A percentile compares a stretch with the other conserved stretches of the same genome.
Conservation (phyloP, 2,888 invertebrate species). For the Alentia gelatinosa region DNA sequence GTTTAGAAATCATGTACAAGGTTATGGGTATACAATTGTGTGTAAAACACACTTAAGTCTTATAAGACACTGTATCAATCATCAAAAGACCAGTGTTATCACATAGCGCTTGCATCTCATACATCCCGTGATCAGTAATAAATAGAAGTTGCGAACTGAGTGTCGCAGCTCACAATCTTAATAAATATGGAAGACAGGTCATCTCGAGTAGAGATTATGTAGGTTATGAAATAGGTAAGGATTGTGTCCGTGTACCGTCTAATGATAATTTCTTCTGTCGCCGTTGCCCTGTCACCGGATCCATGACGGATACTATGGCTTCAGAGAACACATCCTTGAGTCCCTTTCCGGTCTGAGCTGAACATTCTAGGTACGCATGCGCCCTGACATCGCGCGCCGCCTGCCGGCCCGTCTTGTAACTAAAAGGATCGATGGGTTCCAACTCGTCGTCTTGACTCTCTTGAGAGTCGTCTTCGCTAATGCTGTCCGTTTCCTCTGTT, state of each 20-base stretch:
- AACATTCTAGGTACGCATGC: slow-evolving; percentile 13
- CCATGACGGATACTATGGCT: neutral
- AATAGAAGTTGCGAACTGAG: no score
- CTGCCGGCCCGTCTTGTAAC: neutral
- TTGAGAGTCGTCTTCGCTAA: neutral
- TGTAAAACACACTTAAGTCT: no score
- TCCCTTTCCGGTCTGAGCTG: neutral
- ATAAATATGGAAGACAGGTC: no score
- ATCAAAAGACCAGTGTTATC: no score
- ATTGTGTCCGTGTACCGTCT: neutral
- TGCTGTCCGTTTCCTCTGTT: neutral
- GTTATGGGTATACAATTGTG: no score
- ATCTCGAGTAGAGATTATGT: no score
- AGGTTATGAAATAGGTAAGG: neutral
- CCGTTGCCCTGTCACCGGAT: neutral
- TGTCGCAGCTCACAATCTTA: no score
- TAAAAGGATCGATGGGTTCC: neutral
- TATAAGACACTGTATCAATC: no score
- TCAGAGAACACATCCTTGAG: neutral
- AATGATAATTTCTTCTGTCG: neutral
- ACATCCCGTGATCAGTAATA: no score
- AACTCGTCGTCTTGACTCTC: neutral
- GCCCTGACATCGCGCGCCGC: neutral
- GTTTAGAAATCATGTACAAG: no score
- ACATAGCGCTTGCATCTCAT: no score